Conservation (phyloP, 2,113 vertebrate species). For the Ammodytes marinus region DNA sequence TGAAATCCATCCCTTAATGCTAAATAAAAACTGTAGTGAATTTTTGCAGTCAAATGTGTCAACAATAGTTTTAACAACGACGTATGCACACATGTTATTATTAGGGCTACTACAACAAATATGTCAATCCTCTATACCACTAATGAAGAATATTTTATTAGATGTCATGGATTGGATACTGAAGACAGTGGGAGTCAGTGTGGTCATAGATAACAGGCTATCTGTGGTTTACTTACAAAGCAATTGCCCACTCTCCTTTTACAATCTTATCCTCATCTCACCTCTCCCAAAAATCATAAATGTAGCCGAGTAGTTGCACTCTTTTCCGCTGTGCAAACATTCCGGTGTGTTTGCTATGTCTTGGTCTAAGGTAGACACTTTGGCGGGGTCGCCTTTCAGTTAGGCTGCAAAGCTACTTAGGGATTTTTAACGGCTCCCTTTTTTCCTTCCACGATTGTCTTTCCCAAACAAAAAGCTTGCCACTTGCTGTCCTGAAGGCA, state of each 20-base stretch:
- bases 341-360: not conserved
- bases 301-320: not conserved
- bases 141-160: slow-evolving; percentile 2
- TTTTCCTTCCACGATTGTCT: not conserved
- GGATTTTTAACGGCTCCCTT: slow-evolving; percentile 1
- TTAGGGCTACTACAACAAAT: slow-evolving; percentile 6
- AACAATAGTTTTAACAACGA: not conserved
- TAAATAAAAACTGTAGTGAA: not conserved
- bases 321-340: not conserved
- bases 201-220: too few relatives aligned
- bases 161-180: not conserved
- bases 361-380: not conserved
- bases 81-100: slow-evolving; percentile 10
- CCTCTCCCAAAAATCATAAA: not conserved
- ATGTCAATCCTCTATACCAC: not conserved
- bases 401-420: slow-evolving; percentile 8
- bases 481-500: slow-evolving; percentile 22
- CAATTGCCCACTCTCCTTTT: not conserved
- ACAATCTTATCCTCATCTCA: not conserved
- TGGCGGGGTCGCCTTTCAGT: not conserved
- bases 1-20: not conserved
- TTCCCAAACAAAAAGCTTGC: slow-evolving; percentile 34
- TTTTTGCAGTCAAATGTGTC: not conserved
- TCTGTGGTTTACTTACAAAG: not conserved
- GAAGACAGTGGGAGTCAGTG: not conserved